These are phyloP conservation scores for Halocynthia aurantium DNA, from an alignment of 23 tunicate genomes.

Conservation along the genomic window DNA sequence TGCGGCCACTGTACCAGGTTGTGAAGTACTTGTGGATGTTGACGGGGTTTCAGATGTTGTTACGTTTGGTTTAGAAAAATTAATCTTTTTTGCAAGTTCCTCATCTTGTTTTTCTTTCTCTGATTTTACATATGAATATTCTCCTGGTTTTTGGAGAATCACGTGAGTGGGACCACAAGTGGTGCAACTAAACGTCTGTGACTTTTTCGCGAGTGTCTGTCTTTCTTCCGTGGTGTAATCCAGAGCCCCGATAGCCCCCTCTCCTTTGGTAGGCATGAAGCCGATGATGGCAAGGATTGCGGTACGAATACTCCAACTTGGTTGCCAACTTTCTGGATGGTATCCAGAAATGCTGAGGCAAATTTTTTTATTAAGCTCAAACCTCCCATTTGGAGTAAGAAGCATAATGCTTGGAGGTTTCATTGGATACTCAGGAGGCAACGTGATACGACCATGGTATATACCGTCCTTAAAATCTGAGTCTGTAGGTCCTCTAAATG, in stretches of 20 bases:
- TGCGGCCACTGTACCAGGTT: neutral
- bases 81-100: conserved; percentile 69
- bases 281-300: conserved; percentile 97
- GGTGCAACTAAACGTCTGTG: conserved; percentile 33
- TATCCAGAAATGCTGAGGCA: conserved; percentile 98
- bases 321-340: conserved; percentile 99
- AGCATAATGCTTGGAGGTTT: conserved; percentile 98
- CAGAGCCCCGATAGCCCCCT: conserved; percentile 95
- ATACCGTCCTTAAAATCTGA: conserved; percentile 86
- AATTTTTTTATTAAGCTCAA: conserved; percentile 94
- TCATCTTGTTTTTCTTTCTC: conserved; percentile 45
- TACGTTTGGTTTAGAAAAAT: conserved; percentile 59
- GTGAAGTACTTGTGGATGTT: neutral
- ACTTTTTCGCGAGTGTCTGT: conserved; percentile 72
- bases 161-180: conserved; percentile 60
- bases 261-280: conserved; percentile 94
- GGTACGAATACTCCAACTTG: conserved; percentile 98
- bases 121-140: neutral
- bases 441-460: conserved; percentile 91
- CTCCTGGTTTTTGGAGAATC: conserved; percentile 29
- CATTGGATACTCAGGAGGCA: conserved; percentile 99
- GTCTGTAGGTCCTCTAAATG: conserved; percentile 91
- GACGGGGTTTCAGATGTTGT: neutral
- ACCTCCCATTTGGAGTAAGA: conserved; percentile 90
- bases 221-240: conserved; percentile 93